Evolutionary conservation across 2,888 invertebrate genomes (phyloP), one percentile per base, ranked within the genome.

Genomic region (Psylliodes chrysocephalus): DNA sequence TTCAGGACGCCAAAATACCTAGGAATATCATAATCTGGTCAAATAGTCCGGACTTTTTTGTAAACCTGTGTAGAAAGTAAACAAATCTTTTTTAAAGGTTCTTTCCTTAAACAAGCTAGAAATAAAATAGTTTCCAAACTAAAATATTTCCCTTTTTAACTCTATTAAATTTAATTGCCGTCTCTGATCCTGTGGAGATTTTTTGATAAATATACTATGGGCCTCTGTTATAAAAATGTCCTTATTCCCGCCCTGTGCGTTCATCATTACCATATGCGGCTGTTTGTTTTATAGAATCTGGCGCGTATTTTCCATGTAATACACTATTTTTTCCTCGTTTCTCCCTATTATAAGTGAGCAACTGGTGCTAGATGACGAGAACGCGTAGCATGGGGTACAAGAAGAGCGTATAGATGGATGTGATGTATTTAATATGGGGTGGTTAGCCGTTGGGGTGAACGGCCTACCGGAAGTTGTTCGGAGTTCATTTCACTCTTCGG

Each of bases 381-480:
- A 30, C 28, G 46, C 46, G 18, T 49, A 25, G 57, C 40, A 59
- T 59, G 49, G 57, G 57, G 57, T 59, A 59, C 57, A 30, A 33
- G 12, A 12, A 44, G 12, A 33, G 12, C 40, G 40, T 40, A 40
- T 44, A 44, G 3, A n/a, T 8, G 6, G 44, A 44, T 40, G 44
- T 17, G 14, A 28, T 49, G n/a, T n/a, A n/a, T n/a, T n/a, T n/a
- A n/a, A 49, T 57, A 28, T 59, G 49, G 57, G 57, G 57, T 54
- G 19, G 19, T 18, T 38, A 22, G 40, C 53, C 15, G 22, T n/a
- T 33, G 68, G 66, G 64, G 68, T 68, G 66, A 68, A 68, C 40
- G 68, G 19, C 63, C 68, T 63, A 46, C 66, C 59, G 68, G 68
- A 68, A 68, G 66, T 64, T 53, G 33, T 57, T 35, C 35, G 14